A percentile compares a stretch with the other conserved stretches of the same genome.
Evolutionary conservation across 1,140 invertebrate genomes (phyloP).

Genomic region (Calliphora vicina): DNA sequence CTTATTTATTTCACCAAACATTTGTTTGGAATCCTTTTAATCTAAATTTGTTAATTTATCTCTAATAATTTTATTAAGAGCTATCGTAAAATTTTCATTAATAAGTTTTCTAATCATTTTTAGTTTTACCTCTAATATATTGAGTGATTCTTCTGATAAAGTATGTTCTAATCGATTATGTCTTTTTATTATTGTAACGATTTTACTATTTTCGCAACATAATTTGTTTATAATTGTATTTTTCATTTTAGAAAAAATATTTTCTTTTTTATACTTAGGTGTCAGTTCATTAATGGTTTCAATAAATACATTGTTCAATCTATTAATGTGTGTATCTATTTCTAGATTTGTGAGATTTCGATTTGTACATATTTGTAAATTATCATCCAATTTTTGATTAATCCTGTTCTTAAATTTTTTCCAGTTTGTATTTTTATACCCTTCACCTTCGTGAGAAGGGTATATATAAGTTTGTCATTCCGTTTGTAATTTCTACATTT

Average conservation of each 20-base stretch:
- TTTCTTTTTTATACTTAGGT: background rate
- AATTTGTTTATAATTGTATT: background rate
- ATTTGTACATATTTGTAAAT: background rate
- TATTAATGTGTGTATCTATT: background rate
- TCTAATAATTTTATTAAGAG: background rate
- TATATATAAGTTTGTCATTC: too few relatives aligned
- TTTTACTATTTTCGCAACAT: background rate
- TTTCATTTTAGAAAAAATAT: background rate
- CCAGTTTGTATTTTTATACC: too few relatives aligned
- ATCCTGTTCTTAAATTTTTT: background rate
- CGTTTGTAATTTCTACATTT: too few relatives aligned
- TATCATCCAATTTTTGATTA: background rate
- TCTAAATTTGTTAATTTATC: background rate
- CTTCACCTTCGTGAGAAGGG: too few relatives aligned
- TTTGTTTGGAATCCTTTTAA: too few relatives aligned
- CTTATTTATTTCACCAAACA: background rate
- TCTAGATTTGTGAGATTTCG: constrained; percentile 10
- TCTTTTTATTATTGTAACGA: background rate
- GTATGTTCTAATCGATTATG: background rate
- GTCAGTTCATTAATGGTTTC: background rate
- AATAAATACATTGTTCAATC: background rate
- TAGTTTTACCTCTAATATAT: background rate
- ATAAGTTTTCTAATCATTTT: constrained; percentile 8
- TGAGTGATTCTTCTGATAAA: background rate
- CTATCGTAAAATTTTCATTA: background rate